Conservation (phyloP, 2,888 invertebrate genomes). For the Pherbina coryleti region DNA sequence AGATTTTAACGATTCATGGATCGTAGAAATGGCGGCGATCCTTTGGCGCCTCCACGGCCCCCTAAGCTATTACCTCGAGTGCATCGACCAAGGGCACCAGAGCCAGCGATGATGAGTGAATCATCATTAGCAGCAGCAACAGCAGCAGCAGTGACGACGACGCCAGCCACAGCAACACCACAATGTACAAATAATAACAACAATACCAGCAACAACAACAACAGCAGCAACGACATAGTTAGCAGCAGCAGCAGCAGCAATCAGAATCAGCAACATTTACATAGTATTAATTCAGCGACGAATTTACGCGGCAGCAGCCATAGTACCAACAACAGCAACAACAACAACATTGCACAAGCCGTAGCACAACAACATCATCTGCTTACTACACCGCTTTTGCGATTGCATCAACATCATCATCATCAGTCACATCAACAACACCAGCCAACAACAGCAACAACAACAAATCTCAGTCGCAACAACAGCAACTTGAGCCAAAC, state of each 20-base stretch:
- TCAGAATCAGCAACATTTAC: constrained; percentile 50
- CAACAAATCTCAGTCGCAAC: constrained; percentile 59
- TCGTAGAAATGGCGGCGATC: constrained; percentile 81
- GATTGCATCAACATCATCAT: constrained; percentile 39
- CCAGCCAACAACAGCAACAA: constrained; percentile 44
- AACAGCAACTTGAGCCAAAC: constrained; percentile 62
- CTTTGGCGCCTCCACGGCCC: constrained; percentile 82
- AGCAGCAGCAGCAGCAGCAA: constrained; percentile 47
- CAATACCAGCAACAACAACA: constrained; percentile 45
- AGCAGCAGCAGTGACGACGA: constrained; percentile 47
- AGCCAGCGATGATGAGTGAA: constrained; percentile 71
- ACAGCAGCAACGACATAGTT: constrained; percentile 47
- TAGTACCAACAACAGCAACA: constrained; percentile 52
- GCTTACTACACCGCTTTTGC: constrained; percentile 23
- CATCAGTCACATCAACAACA: constrained; percentile 24
- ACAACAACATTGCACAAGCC: constrained; percentile 31
- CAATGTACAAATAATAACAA: constrained; percentile 56
- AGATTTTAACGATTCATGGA: constrained; percentile 73
- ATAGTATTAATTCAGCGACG: constrained; percentile 53
- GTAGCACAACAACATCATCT: constrained; percentile 18
- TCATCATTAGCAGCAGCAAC: constrained; percentile 49
- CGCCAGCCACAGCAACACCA: constrained; percentile 52
- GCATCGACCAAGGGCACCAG: constrained; percentile 74
- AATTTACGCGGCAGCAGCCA: constrained; percentile 49
- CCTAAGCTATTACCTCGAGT: constrained; percentile 81